These are phyloP conservation scores for Nannoperca obscura DNA, from an alignment of 2,797 vertebrate genomes.

Conservation along the genomic window DNA sequence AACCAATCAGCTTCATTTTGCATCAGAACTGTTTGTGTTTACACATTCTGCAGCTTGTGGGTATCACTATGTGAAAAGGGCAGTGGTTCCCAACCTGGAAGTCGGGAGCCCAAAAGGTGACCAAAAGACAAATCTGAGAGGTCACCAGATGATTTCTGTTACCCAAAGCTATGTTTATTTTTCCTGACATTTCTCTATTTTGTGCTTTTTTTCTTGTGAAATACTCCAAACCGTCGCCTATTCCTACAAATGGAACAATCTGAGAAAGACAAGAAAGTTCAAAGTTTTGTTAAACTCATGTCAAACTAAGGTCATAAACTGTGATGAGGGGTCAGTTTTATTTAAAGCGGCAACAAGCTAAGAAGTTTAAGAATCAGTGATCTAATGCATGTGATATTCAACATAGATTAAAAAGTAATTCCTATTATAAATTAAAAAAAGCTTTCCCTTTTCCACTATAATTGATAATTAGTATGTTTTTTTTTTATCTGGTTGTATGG, in stretches of 20 bases:
- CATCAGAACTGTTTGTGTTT: not conserved
- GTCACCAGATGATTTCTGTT: not conserved
- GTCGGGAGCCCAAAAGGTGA: not conserved
- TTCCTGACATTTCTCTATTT: not conserved
- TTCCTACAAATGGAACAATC: not conserved
- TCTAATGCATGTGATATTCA: not conserved
- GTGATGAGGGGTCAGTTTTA: not conserved
- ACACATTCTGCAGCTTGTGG: not conserved
- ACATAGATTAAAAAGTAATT: conserved; percentile 11
- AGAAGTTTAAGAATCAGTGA: not conserved
- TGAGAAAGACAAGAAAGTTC: too few species aligned
- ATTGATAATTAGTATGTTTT: not conserved
- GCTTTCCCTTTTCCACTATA: not conserved
- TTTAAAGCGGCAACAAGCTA: not conserved
- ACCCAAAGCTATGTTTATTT: not conserved
- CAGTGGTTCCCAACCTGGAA: not conserved
- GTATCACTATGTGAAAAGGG: not conserved
- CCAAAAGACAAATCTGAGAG: not conserved
- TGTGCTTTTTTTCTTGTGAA: not conserved
- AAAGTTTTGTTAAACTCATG: not conserved
- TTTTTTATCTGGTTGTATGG: conserved; percentile 1
- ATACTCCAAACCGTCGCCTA: not conserved
- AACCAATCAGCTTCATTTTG: not conserved
- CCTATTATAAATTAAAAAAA: not conserved
- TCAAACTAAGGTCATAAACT: conserved; percentile 5